phyloP scores from a whole-genome alignment of 2,888 invertebrate genomes.

The Quadroppia sp. region DNA sequence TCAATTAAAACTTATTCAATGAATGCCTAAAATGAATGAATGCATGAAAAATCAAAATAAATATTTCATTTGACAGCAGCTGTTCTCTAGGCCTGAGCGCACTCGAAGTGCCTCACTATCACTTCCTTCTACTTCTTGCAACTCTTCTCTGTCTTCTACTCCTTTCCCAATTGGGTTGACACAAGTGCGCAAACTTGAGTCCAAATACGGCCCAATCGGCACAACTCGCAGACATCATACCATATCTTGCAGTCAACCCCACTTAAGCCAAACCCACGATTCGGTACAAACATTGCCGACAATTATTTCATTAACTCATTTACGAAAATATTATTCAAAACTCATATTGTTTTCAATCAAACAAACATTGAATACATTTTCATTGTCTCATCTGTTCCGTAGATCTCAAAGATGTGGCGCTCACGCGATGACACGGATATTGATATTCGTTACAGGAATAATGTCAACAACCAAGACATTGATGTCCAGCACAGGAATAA shows the following conservation, averaged over 20 bases:
- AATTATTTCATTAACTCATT: neutral
- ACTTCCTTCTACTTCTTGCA: slow-evolving; percentile 34
- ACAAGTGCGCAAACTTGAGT: slow-evolving; percentile 34
- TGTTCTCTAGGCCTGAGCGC: slow-evolving; percentile 37
- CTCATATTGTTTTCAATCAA: neutral
- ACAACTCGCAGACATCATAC: slow-evolving; percentile 82
- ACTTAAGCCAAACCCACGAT: slow-evolving; percentile 45
- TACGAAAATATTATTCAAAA: neutral
- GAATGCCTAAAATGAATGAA: slow-evolving; percentile 20
- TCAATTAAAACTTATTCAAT: neutral
- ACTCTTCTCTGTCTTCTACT: slow-evolving; percentile 38
- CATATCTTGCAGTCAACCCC: slow-evolving; percentile 62
- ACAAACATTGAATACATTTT: neutral
- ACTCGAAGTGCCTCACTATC: slow-evolving; percentile 29
- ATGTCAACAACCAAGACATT: slow-evolving; percentile 69
- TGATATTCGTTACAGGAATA: slow-evolving; percentile 64
- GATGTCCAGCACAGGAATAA: slow-evolving; percentile 63
- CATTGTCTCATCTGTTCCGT: neutral
- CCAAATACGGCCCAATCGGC: slow-evolving; percentile 51
- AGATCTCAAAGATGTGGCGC: slow-evolving; percentile 46
- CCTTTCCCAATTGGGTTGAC: slow-evolving; percentile 25
- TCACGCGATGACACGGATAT: slow-evolving; percentile 63
- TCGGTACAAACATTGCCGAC: slow-evolving; percentile 9
- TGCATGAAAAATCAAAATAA: slow-evolving; percentile 9
- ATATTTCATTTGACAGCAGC: slow-evolving; percentile 30